Base-by-base conservation (phyloP, 2,113 vertebrate species). In the Gymnorhina tibicen region DNA sequence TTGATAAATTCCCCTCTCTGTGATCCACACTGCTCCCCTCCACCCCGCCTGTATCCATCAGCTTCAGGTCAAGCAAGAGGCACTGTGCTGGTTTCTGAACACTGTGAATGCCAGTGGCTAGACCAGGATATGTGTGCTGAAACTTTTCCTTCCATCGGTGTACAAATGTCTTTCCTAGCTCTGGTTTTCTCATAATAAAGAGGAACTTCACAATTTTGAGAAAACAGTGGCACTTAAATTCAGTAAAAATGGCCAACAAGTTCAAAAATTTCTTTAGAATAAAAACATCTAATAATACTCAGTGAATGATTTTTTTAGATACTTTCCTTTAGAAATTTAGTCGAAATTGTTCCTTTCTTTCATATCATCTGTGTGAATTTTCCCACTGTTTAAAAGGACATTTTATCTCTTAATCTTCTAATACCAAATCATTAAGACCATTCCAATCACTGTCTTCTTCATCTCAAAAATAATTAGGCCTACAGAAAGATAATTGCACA, bases 51-150 rank as follows among this genome's bases (percentile, higher is more conserved):
- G 24, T 62, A 93, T 89, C 79, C 69, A 81, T 91, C 80, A 91
- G 59, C 63, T 81, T 66, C 88, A 92, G 85, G 91, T 95, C 92
- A 96, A 88, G 86, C 76, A 67, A 55, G 64, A 92, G 92, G 64
- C 88, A 77, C 55, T 5, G 1, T 47, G n/a, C 26, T 67, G 62
- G 18, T 86, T 92, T 66, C 82, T 8, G 2, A 85, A 32, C 42
- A 30, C 41, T 23, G 6, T 35, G 32, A 37, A 11, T 63, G 30
- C 41, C 4, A 0, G 7, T 46, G 47, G 26, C 10, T 83, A 63
- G 55, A 39, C 35, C 39, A 55, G 33, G 16, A 32, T n/a, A 59
- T 0, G 1, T 19, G 10, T 33, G 37, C 15, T 55, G 35, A 69
- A 86, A 52, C 11, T 52, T 59, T 70, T 74, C 30, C 13, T 19